phyloP scores from a whole-genome alignment of 2,113 vertebrate species.

The Reinhardtius hippoglossoides region DNA sequence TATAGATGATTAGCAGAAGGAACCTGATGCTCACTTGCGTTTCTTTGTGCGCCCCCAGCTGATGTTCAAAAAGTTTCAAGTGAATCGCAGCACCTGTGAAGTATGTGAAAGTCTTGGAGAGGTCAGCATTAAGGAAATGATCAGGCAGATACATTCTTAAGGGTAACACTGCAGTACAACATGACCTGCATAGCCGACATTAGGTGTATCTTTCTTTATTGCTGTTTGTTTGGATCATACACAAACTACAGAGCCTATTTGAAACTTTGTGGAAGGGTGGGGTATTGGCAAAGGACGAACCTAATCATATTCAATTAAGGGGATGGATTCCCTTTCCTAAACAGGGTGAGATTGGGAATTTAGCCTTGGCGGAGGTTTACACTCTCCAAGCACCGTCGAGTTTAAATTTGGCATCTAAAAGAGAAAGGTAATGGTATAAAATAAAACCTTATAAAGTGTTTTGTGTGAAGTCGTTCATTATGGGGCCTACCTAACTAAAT shows the following conservation, averaged over 20 bases:
- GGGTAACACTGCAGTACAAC: conserved; percentile 47
- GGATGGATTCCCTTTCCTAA: neutral
- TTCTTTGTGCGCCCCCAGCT: conserved; percentile 6
- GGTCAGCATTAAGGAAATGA: conserved; percentile 32
- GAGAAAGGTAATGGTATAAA: conserved; percentile 15
- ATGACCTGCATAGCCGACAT: conserved; percentile 23
- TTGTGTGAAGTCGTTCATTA: conserved; percentile 43
- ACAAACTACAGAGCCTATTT: neutral
- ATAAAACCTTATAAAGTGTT: conserved; percentile 41
- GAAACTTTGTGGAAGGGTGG: neutral
- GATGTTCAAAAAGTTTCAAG: conserved; percentile 11
- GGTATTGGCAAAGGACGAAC: neutral
- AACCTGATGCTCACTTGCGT: conserved; percentile 33
- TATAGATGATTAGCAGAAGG: conserved; percentile 43
- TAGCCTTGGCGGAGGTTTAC: neutral
- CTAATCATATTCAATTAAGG: neutral
- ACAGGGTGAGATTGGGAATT: neutral
- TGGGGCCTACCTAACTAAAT: conserved; percentile 61
- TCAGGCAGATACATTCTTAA: conserved; percentile 40
- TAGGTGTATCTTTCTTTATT: neutral
- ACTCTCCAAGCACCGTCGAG: neutral
- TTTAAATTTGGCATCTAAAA: conserved; percentile 15
- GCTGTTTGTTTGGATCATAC: neutral
- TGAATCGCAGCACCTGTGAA: conserved; percentile 8
- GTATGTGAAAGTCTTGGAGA: conserved; percentile 12